Conservation (phyloP, 2,113 vertebrate genomes). For the Chauna torquata region DNA sequence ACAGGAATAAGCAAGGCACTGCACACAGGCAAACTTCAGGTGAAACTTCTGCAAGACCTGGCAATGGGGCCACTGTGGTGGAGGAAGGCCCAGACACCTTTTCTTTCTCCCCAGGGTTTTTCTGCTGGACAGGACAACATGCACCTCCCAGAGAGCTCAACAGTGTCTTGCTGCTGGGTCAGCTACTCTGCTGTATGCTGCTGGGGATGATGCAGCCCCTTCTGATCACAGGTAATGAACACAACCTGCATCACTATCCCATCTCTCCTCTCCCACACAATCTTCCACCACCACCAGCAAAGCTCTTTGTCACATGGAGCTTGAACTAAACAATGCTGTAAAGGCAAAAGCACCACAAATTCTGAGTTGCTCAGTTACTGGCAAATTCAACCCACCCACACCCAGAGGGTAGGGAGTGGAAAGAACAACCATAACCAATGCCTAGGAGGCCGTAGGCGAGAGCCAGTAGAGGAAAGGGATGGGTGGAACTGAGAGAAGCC, state of each 20-base stretch:
- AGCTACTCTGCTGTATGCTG: not conserved
- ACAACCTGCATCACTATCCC: not conserved
- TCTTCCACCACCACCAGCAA: not conserved
- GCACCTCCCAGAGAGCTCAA: not conserved
- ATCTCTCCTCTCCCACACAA: not conserved
- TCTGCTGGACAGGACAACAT: not conserved
- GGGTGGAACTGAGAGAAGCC: not conserved
- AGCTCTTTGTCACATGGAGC: not conserved
- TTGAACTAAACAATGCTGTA: not conserved
- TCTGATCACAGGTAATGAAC: not conserved
- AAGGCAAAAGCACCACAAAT: not conserved
- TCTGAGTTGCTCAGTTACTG: not conserved
- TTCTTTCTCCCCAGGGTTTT: not conserved
- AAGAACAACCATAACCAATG: not conserved
- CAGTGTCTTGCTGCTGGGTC: not conserved
- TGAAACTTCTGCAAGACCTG: not conserved
- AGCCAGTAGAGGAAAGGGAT: not conserved
- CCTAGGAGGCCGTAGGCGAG: not conserved
- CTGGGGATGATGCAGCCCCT: not conserved
- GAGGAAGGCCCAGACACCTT: not conserved
- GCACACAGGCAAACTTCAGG: not conserved
- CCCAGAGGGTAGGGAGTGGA: not conserved
- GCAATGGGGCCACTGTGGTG: fast-evolving
- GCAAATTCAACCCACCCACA: not conserved
- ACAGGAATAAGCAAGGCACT: not conserved